A percentile compares a stretch with the other conserved stretches of the same genome.
Evolutionary conservation across 2,113 vertebrate species (phyloP).

Genomic region (Micromys minutus): DNA sequence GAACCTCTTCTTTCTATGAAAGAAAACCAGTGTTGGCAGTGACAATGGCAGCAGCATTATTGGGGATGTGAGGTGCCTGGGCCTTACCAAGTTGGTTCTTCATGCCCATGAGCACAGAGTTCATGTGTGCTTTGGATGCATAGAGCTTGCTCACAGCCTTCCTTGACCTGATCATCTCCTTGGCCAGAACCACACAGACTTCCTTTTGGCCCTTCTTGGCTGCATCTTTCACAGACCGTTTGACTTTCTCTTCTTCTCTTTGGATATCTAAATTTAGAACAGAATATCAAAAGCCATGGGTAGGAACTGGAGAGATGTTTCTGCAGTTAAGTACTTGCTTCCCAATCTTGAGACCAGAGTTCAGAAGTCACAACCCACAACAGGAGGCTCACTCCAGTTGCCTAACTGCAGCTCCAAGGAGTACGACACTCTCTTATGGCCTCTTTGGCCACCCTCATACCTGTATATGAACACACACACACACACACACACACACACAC

Average conservation of each 20-base stretch:
- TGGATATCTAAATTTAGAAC: constrained; percentile 91
- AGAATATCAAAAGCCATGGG: constrained; percentile 33
- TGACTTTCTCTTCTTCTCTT: constrained; percentile 98
- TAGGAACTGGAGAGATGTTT: background rate
- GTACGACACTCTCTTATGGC: background rate
- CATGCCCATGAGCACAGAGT: constrained; percentile 97
- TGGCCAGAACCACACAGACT: constrained; percentile 94
- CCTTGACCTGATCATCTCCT: constrained; percentile 95
- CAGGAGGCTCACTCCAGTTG: background rate
- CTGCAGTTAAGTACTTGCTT: background rate
- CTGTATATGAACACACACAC: background rate
- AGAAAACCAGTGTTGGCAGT: background rate
- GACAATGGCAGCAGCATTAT: background rate
- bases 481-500: background rate
- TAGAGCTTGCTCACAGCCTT: constrained; percentile 94
- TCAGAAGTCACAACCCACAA: background rate
- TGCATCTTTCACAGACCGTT: constrained; percentile 96
- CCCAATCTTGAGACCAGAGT: background rate
- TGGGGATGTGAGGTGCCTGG: background rate
- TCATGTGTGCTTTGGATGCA: constrained; percentile 98
- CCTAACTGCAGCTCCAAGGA: background rate
- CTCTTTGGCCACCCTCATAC: background rate
- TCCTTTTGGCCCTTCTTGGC: constrained; percentile 97
- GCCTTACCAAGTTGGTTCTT: constrained; percentile 97
- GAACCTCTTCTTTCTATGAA: background rate